phyloP scores from a whole-genome alignment of 2,888 invertebrate genomes.

The Oscheius myriophilus region DNA sequence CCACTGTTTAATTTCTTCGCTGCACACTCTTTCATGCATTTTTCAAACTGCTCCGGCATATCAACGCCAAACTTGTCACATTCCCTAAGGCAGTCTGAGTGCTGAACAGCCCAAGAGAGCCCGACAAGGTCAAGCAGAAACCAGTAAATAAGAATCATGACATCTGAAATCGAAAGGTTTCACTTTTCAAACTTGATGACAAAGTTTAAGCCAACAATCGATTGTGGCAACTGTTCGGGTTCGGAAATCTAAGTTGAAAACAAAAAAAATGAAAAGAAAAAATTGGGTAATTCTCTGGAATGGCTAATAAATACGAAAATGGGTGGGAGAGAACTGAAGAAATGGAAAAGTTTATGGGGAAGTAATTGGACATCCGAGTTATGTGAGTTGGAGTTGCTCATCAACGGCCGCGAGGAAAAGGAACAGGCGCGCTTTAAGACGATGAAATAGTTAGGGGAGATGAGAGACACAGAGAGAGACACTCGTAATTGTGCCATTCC shows the following conservation, averaged over 20 bases:
- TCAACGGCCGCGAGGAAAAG: constrained; percentile 22
- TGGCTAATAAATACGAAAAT: not conserved
- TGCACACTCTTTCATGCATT: constrained; percentile 18
- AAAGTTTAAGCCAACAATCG: too few relatives aligned
- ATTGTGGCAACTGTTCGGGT: too few relatives aligned
- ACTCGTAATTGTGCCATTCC: constrained; percentile 22
- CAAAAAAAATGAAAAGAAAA: too few relatives aligned
- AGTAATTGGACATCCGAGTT: constrained; percentile 10
- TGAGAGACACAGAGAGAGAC: constrained; percentile 10
- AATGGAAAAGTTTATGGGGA: not conserved
- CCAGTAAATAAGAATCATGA: too few relatives aligned
- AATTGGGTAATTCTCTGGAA: too few relatives aligned
- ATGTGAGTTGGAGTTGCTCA: constrained; percentile 16
- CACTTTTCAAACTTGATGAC: too few relatives aligned
- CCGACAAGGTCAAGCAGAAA: not conserved
- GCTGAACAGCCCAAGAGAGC: constrained; percentile 3
- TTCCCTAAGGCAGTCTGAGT: constrained; percentile 16
- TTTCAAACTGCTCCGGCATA: constrained; percentile 2
- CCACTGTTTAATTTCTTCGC: constrained; percentile 14
- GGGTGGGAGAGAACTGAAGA: not conserved
- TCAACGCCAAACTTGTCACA: constrained; percentile 19
- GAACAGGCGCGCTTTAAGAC: constrained; percentile 27
- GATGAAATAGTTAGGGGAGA: constrained; percentile 1
- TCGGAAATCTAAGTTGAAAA: too few relatives aligned
- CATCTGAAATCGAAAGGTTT: too few relatives aligned